Conservation (phyloP, 2,888 invertebrate species). For the Sesia bembeciformis region DNA sequence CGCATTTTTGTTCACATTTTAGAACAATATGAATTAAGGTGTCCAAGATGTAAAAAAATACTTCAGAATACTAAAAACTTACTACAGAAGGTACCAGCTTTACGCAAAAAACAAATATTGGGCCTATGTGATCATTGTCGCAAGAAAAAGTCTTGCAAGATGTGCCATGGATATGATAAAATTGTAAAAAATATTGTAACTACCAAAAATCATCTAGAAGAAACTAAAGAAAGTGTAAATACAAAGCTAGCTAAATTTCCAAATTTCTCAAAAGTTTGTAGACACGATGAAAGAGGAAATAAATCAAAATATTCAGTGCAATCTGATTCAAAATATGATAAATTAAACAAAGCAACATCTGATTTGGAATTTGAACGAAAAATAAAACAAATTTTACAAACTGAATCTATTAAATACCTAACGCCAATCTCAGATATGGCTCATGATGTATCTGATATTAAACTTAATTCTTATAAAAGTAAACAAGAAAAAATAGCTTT, state of each 20-base stretch:
- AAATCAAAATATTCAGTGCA: conserved; percentile 3
- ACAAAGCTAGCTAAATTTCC: conserved; percentile 21
- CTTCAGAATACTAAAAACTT: conserved; percentile 29
- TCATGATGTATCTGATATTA: neutral
- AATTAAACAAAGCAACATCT: conserved; percentile 5
- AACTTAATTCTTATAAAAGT: neutral
- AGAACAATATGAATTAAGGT: conserved; percentile 31
- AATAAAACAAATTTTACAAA: neutral
- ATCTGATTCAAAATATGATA: conserved; percentile 12
- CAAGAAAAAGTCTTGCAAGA: conserved; percentile 14
- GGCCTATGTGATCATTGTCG: conserved; percentile 44
- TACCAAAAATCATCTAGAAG: conserved; percentile 23
- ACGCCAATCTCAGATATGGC: no score
- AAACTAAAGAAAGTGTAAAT: conserved; percentile 16
- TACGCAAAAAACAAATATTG: conserved; percentile 26
- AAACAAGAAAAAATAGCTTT: neutral
- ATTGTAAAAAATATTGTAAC: conserved; percentile 28
- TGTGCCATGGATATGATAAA: conserved; percentile 36
- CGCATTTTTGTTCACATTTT: conserved; percentile 12
- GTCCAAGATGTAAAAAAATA: conserved; percentile 38
- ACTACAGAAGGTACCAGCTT: conserved; percentile 19
- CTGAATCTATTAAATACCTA: no score
- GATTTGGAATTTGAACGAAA: neutral
- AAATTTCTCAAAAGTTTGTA: conserved; percentile 10
- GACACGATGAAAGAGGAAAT: conserved; percentile 2